Evolutionary conservation across 2,797 vertebrate species (phyloP).

Genomic region (Eremophila alpestris): DNA sequence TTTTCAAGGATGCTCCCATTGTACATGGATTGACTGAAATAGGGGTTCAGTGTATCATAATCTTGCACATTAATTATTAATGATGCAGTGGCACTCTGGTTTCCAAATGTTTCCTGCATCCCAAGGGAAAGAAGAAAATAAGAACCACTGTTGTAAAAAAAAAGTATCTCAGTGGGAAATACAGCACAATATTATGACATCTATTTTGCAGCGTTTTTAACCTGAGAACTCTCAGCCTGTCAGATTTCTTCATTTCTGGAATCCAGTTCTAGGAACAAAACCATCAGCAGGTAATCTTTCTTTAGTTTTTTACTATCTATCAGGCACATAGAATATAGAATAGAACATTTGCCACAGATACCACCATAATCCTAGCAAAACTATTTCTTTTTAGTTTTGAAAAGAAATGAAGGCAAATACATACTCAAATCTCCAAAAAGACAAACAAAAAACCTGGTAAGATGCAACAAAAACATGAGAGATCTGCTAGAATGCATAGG

Average conservation of each 20-base stretch:
- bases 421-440: background rate
- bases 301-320: background rate
- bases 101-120: constrained; percentile 66
- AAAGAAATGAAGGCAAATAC: background rate
- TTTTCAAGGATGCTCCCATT: constrained; percentile 73
- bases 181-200: background rate
- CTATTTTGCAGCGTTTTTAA: background rate
- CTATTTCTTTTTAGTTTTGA: background rate
- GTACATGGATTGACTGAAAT: constrained; percentile 76
- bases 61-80: constrained; percentile 74
- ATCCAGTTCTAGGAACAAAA: background rate
- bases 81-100: constrained; percentile 7
- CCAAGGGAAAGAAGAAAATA: background rate
- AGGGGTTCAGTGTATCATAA: constrained; percentile 81
- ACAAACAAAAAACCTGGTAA: background rate
- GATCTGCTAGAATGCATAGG: background rate
- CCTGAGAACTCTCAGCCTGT: background rate
- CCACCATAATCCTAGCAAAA: background rate
- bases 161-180: background rate
- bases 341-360: background rate
- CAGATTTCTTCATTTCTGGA: background rate
- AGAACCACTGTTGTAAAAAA: background rate
- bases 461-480: background rate
- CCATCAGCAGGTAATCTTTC: background rate
- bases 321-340: rapidly evolving